Evolutionary conservation across 2,113 vertebrate species (phyloP), one percentile per base, ranked within the genome.

Genomic region (Gnathonemus longibarbis): DNA sequence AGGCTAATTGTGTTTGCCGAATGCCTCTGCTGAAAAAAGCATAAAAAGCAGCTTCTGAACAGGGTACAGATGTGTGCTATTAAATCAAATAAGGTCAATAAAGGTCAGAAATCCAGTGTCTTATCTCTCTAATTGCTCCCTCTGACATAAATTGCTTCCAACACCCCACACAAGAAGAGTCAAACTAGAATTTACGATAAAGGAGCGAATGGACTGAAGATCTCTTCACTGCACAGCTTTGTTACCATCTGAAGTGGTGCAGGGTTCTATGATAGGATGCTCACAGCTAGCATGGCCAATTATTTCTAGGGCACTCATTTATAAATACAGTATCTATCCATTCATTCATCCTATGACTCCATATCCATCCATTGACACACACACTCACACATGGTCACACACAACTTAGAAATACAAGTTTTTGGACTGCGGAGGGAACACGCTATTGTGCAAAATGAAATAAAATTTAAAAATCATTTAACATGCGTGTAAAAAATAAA

Each of bases 1-100:
- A 96, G 95, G 92, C 94, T 96, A 95, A 97, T 96, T 97, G 96
- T 97, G 96, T 96, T 94, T 96, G 95, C 58, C 94, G 94, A 95
- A 94, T 93, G 94, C 31, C 88, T 15, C 70, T 83, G 13, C 48
- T 80, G n/a, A 35, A 19, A 52, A 35, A 74, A 39, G 11, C 88
- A 88, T 58, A 27, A 31, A 87, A 49, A 35, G n/a, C 5, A 31
- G 49, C 49, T 53, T 53, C 49, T 87, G 49, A 85, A 49, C 21
- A n/a, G 74, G 74, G 74, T 42, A 27, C 84, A 86, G 45, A 86
- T 80, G 45, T 49, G 84, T 49, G 19, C 45, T 24, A 86, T 49
- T 27, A 86, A 86, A 86, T 86, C 45, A 86, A 48, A 49, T 85
- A 49, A 87, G 66, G 88, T 88, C 35, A 7, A 49, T 53, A 53